A percentile compares a stretch with the other conserved stretches of the same genome.
phyloP scores from a whole-genome alignment of 1,140 invertebrate genomes.

The Cyclina sinensis region DNA sequence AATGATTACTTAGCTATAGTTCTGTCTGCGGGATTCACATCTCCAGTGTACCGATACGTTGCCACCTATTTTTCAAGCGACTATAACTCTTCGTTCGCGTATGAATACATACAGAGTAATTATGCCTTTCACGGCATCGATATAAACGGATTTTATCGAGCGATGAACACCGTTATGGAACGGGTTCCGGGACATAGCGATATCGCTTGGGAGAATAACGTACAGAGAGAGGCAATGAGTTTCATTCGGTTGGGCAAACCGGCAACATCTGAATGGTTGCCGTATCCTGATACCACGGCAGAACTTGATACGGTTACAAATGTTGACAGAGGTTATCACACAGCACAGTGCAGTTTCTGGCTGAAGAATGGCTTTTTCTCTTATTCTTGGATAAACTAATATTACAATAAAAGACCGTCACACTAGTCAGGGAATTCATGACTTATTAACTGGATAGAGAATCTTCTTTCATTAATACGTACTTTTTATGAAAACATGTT shows the following conservation, averaged over 20 bases:
- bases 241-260: slow-evolving; percentile 35
- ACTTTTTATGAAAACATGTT: no score
- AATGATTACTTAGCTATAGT: slow-evolving; percentile 61
- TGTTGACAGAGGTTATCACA: slow-evolving; percentile 21
- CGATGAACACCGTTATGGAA: slow-evolving; percentile 41
- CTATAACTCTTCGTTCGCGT: slow-evolving; percentile 13
- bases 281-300: slow-evolving; percentile 29
- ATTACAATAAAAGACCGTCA: no score
- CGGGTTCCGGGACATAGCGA: neutral
- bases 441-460: no score
- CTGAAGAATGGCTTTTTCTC: slow-evolving; percentile 58
- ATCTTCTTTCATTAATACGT: no score
- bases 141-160: slow-evolving; percentile 67
- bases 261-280: slow-evolving; percentile 14
- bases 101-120: neutral
- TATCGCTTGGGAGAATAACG: neutral
- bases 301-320: slow-evolving; percentile 3
- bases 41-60: slow-evolving; percentile 56
- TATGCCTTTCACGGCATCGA: slow-evolving; percentile 74
- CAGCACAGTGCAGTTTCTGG: slow-evolving; percentile 59
- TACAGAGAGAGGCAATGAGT: slow-evolving; percentile 21
- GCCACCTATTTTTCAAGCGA: neutral
- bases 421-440: no score
- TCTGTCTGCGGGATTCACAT: neutral
- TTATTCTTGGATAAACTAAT: slow-evolving; percentile 62